Evolutionary conservation across 2,888 invertebrate species (phyloP).

Genomic region (Tetragnatha montana): DNA sequence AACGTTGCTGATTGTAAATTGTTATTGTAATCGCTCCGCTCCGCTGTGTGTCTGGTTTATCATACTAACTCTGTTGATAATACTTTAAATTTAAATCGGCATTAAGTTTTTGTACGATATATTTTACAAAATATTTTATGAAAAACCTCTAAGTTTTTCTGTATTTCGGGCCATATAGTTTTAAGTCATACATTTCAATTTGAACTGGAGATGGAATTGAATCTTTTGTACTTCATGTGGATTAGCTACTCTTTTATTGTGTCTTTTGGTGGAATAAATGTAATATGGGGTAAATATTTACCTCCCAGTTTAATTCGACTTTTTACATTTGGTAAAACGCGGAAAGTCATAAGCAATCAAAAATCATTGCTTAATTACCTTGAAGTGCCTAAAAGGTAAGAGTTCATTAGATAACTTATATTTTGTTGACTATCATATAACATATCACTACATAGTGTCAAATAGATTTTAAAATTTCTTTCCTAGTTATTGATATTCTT

Average conservation of each 20-base stretch:
- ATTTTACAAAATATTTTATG: neutral
- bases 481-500: neutral
- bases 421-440: neutral
- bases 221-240: constrained; percentile 60
- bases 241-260: constrained; percentile 48
- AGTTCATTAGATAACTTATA: neutral
- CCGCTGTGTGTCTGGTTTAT: no score
- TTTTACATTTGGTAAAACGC: constrained; percentile 50
- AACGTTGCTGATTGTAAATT: no score
- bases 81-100: neutral
- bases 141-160: neutral
- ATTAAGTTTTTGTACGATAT: neutral
- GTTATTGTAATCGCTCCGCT: no score
- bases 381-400: constrained; percentile 57
- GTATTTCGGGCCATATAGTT: neutral
- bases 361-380: constrained; percentile 25
- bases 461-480: neutral
- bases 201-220: constrained; percentile 36
- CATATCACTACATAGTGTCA: neutral
- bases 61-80: no score
- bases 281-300: constrained; percentile 41
- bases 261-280: constrained; percentile 50
- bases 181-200: neutral
- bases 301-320: constrained; percentile 22
- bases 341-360: constrained; percentile 19